A percentile compares a stretch with the other conserved stretches of the same genome.
phyloP scores from a whole-genome alignment of 2,888 invertebrate species.

The Leuctra nigra region DNA sequence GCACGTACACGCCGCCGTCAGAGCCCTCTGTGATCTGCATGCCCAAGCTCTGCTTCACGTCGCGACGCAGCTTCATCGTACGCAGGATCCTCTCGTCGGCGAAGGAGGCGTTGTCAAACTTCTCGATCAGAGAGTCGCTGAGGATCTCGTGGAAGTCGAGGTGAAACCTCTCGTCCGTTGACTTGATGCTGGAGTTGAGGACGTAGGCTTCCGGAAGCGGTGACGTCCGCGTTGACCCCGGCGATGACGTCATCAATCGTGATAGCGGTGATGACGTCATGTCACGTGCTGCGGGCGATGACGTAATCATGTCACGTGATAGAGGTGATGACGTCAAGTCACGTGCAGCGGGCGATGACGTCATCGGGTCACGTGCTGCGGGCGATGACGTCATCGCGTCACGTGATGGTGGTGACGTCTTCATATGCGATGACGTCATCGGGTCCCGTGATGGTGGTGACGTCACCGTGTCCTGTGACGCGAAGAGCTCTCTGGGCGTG shows the following conservation, averaged over 20 bases:
- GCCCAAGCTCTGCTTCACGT: slow-evolving; percentile 58
- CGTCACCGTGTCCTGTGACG: slow-evolving; percentile 16
- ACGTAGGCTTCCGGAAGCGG: slow-evolving; percentile 48
- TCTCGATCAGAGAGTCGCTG: slow-evolving; percentile 61
- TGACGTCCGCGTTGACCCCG: slow-evolving; percentile 31
- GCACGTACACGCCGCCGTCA: slow-evolving; percentile 76
- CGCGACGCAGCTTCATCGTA: slow-evolving; percentile 53
- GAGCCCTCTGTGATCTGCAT: slow-evolving; percentile 69
- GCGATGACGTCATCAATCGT: not conserved
- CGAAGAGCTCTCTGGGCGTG: slow-evolving; percentile 30
- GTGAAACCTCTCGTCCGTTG: slow-evolving; percentile 43
- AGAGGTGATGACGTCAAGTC: not conserved
- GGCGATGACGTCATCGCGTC: not conserved
- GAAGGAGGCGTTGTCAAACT: slow-evolving; percentile 63
- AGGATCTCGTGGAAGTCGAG: slow-evolving; percentile 48
- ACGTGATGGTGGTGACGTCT: too few species aligned
- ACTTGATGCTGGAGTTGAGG: slow-evolving; percentile 48
- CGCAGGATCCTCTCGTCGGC: slow-evolving; percentile 61
- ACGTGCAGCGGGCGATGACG: slow-evolving; percentile 24
- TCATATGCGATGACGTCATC: not conserved
- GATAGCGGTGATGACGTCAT: too few species aligned
- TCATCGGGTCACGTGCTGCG: not conserved
- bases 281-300: too few species aligned
- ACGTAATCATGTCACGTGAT: too few species aligned
- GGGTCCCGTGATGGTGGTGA: slow-evolving; percentile 16